Conservation (phyloP, 2,797 vertebrate species). For the Hylomyscus alleni region DNA sequence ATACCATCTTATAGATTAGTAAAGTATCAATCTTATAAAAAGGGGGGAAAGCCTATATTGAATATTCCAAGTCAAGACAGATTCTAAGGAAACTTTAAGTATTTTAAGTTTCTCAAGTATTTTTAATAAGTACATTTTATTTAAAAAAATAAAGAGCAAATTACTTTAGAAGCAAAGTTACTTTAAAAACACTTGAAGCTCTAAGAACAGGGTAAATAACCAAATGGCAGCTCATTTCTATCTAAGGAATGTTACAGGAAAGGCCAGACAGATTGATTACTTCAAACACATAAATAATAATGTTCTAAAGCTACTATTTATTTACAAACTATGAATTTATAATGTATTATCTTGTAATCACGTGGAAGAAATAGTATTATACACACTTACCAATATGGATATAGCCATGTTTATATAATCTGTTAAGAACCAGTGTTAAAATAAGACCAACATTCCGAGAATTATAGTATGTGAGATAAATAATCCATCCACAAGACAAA, state of each 20-base stretch:
- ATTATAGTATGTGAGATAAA: conserved; percentile 99
- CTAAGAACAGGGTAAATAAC: conserved; percentile 40
- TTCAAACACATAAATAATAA: neutral
- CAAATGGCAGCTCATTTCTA: neutral
- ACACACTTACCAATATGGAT: conserved; percentile 96
- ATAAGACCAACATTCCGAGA: conserved; percentile 99
- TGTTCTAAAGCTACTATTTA: conserved; percentile 12
- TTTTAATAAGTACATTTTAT: conserved; percentile 27
- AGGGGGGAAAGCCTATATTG: neutral
- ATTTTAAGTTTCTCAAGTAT: conserved; percentile 26
- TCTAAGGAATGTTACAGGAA: neutral
- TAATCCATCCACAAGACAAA: conserved; percentile 99
- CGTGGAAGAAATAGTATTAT: conserved; percentile 27
- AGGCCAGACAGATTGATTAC: neutral
- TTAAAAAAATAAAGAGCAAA: neutral
- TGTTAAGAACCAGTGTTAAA: conserved; percentile 97
- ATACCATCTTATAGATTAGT: neutral
- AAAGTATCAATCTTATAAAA: neutral
- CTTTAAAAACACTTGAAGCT: conserved; percentile 30
- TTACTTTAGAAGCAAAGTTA: neutral
- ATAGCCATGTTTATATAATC: conserved; percentile 98
- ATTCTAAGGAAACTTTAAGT: conserved; percentile 27
- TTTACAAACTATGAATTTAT: conserved; percentile 55
- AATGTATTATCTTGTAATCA: conserved; percentile 53
- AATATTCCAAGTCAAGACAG: neutral